These are phyloP conservation scores for Cuniculus paca DNA, from an alignment of 2,797 vertebrate genomes.

Conservation along the genomic window DNA sequence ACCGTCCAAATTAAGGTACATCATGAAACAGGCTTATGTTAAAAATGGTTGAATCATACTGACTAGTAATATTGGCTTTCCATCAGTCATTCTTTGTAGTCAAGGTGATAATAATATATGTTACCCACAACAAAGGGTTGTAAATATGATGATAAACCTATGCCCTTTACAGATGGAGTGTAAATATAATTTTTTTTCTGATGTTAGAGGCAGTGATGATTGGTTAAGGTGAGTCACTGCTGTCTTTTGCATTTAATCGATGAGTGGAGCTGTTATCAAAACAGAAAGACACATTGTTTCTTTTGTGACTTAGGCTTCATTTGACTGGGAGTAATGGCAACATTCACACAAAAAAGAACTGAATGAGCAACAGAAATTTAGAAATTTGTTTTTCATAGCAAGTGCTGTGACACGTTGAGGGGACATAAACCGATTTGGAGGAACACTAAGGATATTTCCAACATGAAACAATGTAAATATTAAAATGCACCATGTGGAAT, in stretches of 20 bases:
- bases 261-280: not conserved
- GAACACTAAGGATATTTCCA: not conserved
- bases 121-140: not conserved
- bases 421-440: not conserved
- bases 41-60: not conserved
- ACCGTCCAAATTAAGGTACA: not conserved
- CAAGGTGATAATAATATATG: not conserved
- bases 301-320: not conserved
- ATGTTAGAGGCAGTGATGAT: not conserved
- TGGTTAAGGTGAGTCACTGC: not conserved
- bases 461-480: not conserved
- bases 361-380: not conserved
- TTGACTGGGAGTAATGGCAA: not conserved
- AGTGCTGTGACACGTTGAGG: not conserved
- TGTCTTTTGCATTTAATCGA: not conserved
- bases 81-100: not conserved
- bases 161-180: not conserved
- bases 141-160: not conserved
- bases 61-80: not conserved
- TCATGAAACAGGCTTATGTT: not conserved
- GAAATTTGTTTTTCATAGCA: not conserved
- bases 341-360: not conserved
- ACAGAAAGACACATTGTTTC: not conserved
- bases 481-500: not conserved
- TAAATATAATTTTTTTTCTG: not conserved